Conservation (phyloP, 2,888 invertebrate species). For the Campaea margaritaria region DNA sequence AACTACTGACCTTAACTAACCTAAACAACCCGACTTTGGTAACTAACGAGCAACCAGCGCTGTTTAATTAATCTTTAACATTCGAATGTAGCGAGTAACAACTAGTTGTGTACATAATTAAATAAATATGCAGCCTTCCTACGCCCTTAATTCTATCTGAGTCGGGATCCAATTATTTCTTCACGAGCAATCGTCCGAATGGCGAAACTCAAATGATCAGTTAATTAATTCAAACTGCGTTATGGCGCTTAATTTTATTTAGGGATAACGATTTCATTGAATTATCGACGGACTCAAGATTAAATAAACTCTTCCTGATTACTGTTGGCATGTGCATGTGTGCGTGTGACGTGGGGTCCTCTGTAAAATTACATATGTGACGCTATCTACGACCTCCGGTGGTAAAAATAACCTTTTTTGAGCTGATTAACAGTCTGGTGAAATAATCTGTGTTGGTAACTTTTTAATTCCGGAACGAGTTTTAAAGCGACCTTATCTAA, state of each 20-base stretch:
- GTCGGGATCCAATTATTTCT: slow-evolving; percentile 37
- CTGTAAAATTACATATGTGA: too few species aligned
- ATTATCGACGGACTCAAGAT: slow-evolving; percentile 4
- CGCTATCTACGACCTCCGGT: too few species aligned
- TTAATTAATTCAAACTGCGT: slow-evolving; percentile 36
- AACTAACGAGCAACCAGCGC: slow-evolving; percentile 5
- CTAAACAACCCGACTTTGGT: slow-evolving; percentile 5
- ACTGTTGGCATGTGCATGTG: slow-evolving; percentile 3
- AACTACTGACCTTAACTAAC: not conserved
- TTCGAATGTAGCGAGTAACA: slow-evolving; percentile 10
- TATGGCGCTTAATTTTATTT: slow-evolving; percentile 13
- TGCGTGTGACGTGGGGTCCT: not conserved
- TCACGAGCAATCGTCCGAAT: slow-evolving; percentile 24
- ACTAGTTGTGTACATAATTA: slow-evolving; percentile 14
- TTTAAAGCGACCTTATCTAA: too few species aligned
- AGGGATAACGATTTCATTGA: slow-evolving; percentile 10
- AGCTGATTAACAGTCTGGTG: too few species aligned
- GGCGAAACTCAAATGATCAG: slow-evolving; percentile 31
- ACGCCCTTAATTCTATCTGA: slow-evolving; percentile 24
- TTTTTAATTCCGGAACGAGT: too few species aligned
- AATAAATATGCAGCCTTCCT: slow-evolving; percentile 26
- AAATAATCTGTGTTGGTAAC: too few species aligned
- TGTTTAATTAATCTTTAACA: slow-evolving; percentile 13
- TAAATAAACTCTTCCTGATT: slow-evolving; percentile 9
- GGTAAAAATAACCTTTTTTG: too few species aligned